Percentiles rank a stretch among this genome's conserved stretches.
These are phyloP conservation scores for Microtus pennsylvanicus DNA, from an alignment of 2,113 vertebrate genomes.

Conservation along the genomic window DNA sequence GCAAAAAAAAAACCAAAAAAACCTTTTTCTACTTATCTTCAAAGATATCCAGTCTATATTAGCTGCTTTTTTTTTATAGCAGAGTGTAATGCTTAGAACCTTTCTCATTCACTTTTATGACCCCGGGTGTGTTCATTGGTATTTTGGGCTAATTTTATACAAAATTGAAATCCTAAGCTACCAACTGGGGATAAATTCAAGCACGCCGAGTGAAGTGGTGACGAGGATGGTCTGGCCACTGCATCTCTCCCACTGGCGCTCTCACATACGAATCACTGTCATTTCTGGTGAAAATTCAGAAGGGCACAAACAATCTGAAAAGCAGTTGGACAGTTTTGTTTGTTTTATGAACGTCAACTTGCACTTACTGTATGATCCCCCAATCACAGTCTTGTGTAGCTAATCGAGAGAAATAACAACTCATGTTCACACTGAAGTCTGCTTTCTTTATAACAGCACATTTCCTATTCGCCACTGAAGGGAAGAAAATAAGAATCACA, in stretches of 20 bases:
- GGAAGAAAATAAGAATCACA: background rate
- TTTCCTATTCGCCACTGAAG: background rate
- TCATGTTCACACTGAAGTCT: background rate
- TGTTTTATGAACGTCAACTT: background rate
- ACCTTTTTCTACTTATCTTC: background rate
- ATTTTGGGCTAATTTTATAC: background rate
- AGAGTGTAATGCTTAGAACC: background rate
- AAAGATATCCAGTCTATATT: background rate
- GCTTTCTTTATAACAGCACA: background rate
- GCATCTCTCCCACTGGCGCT: background rate
- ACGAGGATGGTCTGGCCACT: background rate
- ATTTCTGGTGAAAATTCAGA: background rate
- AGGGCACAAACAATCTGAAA: background rate
- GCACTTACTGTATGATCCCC: background rate
- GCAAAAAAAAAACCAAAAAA: background rate
- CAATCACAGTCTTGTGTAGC: background rate
- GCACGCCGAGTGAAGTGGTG: background rate
- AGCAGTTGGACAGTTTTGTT: background rate
- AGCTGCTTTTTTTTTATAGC: background rate
- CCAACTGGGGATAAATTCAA: background rate
- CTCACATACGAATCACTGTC: background rate
- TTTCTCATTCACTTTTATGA: background rate
- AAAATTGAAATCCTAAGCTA: background rate
- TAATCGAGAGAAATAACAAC: conserved; percentile 1
- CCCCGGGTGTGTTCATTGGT: background rate